Conservation (phyloP, 2,888 invertebrate genomes). For the Gryllus longicercus region DNA sequence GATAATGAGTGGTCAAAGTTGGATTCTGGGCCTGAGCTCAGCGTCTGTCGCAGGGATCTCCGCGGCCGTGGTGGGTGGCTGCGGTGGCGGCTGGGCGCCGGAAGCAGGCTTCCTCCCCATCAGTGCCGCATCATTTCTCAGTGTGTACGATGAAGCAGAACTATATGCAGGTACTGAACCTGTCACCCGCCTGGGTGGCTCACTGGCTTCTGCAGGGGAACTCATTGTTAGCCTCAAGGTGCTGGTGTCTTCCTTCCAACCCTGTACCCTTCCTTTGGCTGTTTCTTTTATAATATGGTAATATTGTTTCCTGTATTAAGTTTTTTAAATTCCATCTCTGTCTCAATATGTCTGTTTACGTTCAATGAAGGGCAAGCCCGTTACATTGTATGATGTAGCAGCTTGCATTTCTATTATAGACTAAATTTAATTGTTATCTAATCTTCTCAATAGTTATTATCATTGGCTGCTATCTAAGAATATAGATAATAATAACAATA, state of each 20-base stretch:
- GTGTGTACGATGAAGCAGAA: constrained; percentile 48
- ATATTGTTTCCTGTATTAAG: not conserved
- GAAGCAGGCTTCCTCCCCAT: constrained; percentile 33
- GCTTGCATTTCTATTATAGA: too few relatives aligned
- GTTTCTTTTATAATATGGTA: not conserved
- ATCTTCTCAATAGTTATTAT: too few relatives aligned
- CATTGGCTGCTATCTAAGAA: too few relatives aligned
- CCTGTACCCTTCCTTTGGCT: not conserved
- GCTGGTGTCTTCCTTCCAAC: not conserved
- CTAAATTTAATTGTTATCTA: too few relatives aligned
- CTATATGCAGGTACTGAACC: constrained; percentile 49
- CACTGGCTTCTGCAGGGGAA: constrained; percentile 12
- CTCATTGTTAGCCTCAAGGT: not conserved
- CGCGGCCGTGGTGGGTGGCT: constrained; percentile 35
- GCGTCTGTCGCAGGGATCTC: constrained; percentile 31
- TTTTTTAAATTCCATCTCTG: too few relatives aligned
- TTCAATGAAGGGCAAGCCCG: too few relatives aligned
- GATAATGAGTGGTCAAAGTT: too few relatives aligned
- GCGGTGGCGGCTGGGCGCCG: constrained; percentile 33
- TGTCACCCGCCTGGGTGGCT: constrained; percentile 3
- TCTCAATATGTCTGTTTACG: too few relatives aligned
- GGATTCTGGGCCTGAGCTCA: too few relatives aligned
- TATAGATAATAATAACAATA: too few relatives aligned
- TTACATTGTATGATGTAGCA: too few relatives aligned
- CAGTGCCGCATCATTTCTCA: constrained; percentile 32